Base-by-base conservation (phyloP, 2,888 invertebrate species). In the Papilio gigon region DNA sequence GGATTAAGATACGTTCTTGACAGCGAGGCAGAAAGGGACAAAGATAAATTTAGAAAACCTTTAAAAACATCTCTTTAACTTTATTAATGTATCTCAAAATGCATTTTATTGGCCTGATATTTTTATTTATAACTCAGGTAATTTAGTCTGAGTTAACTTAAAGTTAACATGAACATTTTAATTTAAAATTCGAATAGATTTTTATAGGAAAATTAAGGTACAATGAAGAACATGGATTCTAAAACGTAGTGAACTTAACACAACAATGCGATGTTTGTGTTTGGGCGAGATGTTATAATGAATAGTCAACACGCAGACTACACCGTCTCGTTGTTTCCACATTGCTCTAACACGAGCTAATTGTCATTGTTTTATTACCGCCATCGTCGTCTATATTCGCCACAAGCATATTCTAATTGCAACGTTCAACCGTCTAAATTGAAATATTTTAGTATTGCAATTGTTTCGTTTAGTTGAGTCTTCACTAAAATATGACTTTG, bases 281-380 rank as follows among this genome's bases (percentile, higher is more conserved):
- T 84, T 80, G 80, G 81, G 82, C 78, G 84, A 85, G 85, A 85
- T 86, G 87, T 84, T 86, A 81, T 90, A 88, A 90, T 90, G 87
- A 89, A 90, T 90, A 89, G 89, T 86, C 85, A 90, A 91, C 89
- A 90, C 74, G 78, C 77, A 77, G 78, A 76, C 77, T 76, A 75
- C 81, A 82, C 76, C 78, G 79, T 37, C 40, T 37, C 79, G 77
- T 77, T 80, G 79, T 78, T 76, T 71, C 72, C 72, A 66, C 74
- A 68, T 76, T 73, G 73, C 75, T 74, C 50, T 30, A 56, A 30
- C 17, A n/a, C 9, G 9, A 80, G 82, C 81, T 81, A 80, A 83
- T 84, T 78, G 77, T 78, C 77, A 76, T 81, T 85, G 84, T 86
- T 86, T 83, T 85, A 82, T 76, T 76, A 77, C 71, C 71, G 71